phyloP scores from a whole-genome alignment of 2,888 invertebrate species.

The Heliconius ismenius region DNA sequence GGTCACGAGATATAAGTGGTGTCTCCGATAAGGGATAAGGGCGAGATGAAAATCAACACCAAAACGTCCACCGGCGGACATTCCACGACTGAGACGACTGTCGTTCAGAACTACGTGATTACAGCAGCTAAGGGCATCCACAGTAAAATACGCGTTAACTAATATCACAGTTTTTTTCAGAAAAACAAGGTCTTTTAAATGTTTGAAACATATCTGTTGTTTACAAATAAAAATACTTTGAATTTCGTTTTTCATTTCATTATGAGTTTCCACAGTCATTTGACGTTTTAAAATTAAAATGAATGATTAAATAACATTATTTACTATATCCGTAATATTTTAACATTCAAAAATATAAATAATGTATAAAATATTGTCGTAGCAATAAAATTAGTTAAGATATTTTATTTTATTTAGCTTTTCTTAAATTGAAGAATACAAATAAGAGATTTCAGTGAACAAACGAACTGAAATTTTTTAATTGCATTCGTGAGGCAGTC shows the following conservation, averaged over 20 bases:
- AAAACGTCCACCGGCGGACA: slow-evolving; percentile 28
- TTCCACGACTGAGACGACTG: slow-evolving; percentile 20
- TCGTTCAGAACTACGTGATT: slow-evolving; percentile 22
- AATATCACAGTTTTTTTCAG: slow-evolving; percentile 18
- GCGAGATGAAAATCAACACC: slow-evolving; percentile 53
- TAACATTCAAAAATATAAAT: not conserved
- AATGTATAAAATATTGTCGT: not conserved
- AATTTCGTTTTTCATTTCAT: not conserved
- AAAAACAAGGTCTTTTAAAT: slow-evolving; percentile 30
- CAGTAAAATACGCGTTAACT: slow-evolving; percentile 2
- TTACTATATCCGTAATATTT: not conserved
- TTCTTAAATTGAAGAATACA: not conserved
- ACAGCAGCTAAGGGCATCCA: slow-evolving; percentile 20
- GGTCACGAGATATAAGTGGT: slow-evolving; percentile 62
- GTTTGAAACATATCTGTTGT: not conserved
- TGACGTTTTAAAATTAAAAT: not conserved
- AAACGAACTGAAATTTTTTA: no score
- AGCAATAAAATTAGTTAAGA: not conserved
- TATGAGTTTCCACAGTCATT: not conserved
- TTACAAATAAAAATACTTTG: not conserved
- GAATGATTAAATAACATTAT: not conserved
- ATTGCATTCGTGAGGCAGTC: no score
- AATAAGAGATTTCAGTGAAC: no score
- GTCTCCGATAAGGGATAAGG: slow-evolving; percentile 65
- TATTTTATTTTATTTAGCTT: not conserved